Percentiles rank a stretch among this genome's conserved stretches.
Evolutionary conservation across 2,888 invertebrate species (phyloP).

Genomic region (Craniophora ligustri): DNA sequence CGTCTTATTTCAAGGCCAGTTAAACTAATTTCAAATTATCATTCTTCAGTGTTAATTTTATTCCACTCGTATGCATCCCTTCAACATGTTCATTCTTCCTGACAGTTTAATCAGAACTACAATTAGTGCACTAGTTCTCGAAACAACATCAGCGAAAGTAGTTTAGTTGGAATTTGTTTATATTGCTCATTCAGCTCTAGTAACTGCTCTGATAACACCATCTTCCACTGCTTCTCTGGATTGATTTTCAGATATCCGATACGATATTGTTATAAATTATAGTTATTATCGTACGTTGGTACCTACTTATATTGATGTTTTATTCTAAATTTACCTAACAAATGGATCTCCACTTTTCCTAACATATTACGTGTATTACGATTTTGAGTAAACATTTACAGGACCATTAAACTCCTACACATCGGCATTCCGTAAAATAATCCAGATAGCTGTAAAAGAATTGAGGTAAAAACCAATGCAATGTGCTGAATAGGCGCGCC

Average conservation of each 20-base stretch:
- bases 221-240: neutral
- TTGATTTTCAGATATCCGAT: too few relatives aligned
- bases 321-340: neutral
- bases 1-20: neutral
- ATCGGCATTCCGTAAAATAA: slow-evolving; percentile 51
- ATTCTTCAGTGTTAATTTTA: slow-evolving; percentile 13
- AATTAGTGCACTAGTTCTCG: slow-evolving; percentile 31
- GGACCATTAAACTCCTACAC: slow-evolving; percentile 48
- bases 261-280: neutral
- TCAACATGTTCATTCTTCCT: slow-evolving; percentile 20
- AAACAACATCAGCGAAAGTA: slow-evolving; percentile 24
- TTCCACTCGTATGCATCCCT: slow-evolving; percentile 14
- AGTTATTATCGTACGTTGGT: neutral
- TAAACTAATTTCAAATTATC: neutral
- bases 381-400: slow-evolving; percentile 27
- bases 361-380: slow-evolving; percentile 14
- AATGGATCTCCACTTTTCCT: neutral
- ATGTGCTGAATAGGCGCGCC: slow-evolving; percentile 62
- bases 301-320: neutral
- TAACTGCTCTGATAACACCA: neutral
- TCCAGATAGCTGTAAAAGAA: slow-evolving; percentile 57
- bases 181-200: neutral
- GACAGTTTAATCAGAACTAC: slow-evolving; percentile 43
- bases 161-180: slow-evolving; percentile 16
- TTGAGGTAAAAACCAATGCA: slow-evolving; percentile 61